phyloP scores from a whole-genome alignment of 1,140 invertebrate genomes.

The Polypedilum vanderplanki region DNA sequence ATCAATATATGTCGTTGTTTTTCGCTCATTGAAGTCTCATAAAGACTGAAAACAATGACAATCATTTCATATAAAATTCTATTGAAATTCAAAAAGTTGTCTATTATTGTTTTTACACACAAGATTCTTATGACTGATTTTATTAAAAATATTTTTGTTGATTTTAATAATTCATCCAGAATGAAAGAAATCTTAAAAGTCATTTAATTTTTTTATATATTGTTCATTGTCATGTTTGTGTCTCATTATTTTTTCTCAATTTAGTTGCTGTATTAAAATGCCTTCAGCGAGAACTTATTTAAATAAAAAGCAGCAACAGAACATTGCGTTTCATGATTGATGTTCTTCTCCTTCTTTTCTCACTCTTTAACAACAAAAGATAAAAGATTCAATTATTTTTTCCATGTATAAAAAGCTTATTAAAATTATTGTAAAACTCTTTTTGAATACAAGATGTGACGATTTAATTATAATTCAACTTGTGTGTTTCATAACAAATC shows the following conservation, averaged over 20 bases:
- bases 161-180: too few species aligned
- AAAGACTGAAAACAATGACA: too few species aligned
- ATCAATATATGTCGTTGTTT: too few species aligned
- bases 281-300: slow-evolving; percentile 1
- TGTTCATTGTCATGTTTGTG: background rate
- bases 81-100: too few species aligned
- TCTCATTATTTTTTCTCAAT: background rate
- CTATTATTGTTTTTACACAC: too few species aligned
- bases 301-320: background rate
- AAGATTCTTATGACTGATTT: too few species aligned
- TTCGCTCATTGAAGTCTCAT: too few species aligned
- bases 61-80: too few species aligned
- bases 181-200: background rate
- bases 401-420: background rate
- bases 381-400: background rate
- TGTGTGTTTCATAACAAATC: background rate
- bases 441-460: background rate
- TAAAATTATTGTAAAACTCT: background rate
- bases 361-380: background rate
- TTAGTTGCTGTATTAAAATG: background rate
- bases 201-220: background rate
- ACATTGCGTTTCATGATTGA: background rate
- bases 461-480: background rate
- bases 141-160: too few species aligned
- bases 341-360: background rate